Base-by-base conservation (phyloP, 2,888 invertebrate species). In the Drosophila subquinaria region DNA sequence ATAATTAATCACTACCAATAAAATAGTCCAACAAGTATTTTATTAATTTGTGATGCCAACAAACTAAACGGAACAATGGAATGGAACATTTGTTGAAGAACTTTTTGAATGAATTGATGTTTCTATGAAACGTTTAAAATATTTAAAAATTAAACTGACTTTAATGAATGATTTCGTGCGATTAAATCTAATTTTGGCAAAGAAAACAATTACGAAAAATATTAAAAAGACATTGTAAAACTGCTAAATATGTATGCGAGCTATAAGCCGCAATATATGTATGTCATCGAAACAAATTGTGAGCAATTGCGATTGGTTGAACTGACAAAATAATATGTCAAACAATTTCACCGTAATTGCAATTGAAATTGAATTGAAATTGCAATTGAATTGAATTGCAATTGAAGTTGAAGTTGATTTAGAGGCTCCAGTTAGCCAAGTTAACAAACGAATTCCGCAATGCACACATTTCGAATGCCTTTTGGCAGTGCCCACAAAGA, bases 361-460 rank as follows among this genome's bases (percentile, higher is more conserved):
- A 56, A 42, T 48, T 47, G 57, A 38, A 52, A 52, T 52, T 23
- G 36, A 45, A 45, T 57, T 36, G 45, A 23, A 36, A 55, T 43
- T 57, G 43, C 6, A 15, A 23, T 57, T 38, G 56, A 56, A 43
- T 62, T 35, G 23, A 38, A 56, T 47, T 63, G 48, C 20, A 40
- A 15, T 73, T 77, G 53, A 59, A 48, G 68, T 73, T 77, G 53
- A 59, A 48, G 68, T 75, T 78, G 79, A 78, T 78, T 73, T 67
- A 78, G 45, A 42, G 61, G 38, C 51, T 48, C 20, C 9, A 47
- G 59, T 76, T 56, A 47, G 59, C 55, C 60, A 17, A 66, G 73
- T 56, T 77, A 48, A 20, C 57, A 57, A 73, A 65, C 60, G 48
- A 48, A 78, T 78, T 79, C 75, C 68, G 55, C 51, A 68, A 66